phyloP scores from a whole-genome alignment of 1,140 invertebrate species.

The Caenorhabditis tropicalis region DNA sequence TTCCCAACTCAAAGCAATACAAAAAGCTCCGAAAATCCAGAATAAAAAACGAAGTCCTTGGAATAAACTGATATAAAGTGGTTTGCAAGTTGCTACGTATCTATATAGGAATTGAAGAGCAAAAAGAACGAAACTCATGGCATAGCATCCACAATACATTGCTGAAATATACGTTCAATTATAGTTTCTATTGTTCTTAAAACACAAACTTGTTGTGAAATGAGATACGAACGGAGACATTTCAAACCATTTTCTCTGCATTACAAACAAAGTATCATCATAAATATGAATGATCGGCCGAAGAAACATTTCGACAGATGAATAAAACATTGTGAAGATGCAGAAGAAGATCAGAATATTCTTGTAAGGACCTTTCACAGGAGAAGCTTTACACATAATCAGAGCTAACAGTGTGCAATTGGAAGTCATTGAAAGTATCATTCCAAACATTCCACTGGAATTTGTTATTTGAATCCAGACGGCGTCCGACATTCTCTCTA shows the following conservation, averaged over 20 bases:
- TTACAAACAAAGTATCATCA: conserved; percentile 5
- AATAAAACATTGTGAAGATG: not conserved
- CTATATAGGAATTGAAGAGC: not conserved
- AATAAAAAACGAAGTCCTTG: not conserved
- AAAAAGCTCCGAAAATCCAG: not conserved
- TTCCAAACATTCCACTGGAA: not conserved
- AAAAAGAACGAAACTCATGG: not conserved
- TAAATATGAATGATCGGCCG: not conserved
- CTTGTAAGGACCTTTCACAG: not conserved
- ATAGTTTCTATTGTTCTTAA: not conserved
- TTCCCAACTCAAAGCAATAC: not conserved
- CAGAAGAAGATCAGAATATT: not conserved
- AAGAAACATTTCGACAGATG: not conserved
- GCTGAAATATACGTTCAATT: not conserved
- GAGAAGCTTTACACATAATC: not conserved
- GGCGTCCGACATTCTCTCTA: not conserved
- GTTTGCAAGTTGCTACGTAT: not conserved
- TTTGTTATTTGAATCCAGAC: not conserved
- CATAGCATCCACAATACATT: not conserved
- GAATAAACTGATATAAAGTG: not conserved
- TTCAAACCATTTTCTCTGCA: not conserved
- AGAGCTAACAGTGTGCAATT: not conserved
- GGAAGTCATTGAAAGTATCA: not conserved
- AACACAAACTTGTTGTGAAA: not conserved
- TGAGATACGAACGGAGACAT: not conserved